Evolutionary conservation across 2,888 invertebrate species (phyloP), one percentile per base, ranked within the genome.

Genomic region (Bimastos eiseni): DNA sequence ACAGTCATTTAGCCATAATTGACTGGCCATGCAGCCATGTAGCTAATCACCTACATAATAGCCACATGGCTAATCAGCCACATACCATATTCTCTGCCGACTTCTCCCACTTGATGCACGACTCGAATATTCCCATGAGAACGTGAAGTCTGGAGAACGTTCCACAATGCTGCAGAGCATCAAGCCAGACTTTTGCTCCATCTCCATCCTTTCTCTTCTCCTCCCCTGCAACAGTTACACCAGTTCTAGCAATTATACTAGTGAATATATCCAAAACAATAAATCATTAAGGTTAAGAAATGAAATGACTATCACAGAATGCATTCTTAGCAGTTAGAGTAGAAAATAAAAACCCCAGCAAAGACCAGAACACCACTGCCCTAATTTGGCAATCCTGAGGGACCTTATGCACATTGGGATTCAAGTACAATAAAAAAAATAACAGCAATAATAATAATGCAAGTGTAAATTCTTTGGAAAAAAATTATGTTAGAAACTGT

Each of bases 51-150:
- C 8, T 17, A n/a, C n/a, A 30, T 2, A 17, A 5, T 17, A 70
- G 70, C 11, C 70, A n/a, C 30, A 70, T 6, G 8, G n/a, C 30
- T 4, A 70, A 70, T 70, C n/a, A 30, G n/a, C 37, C 36, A 93
- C 95, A 93, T 92, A 95, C 95, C 90, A 95, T 95, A 93, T 95
- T 94, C 89, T 95, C 95, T 70, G 95, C 94, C 3, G 95, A 95
- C 90, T 95, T 95, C 91, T 95, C 95, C 95, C 95, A 95, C 92
- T 94, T 94, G 91, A 95, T 94, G 91, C 95, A 94, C 6, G 94
- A 93, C 89, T 95, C 95, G 37, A 95, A 92, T 91, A 95, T 94
- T 24, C 94, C 94, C 34, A 95, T 93, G 13, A 95, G 93, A 15
- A 95, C 94, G 91, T 95, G 95, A 36, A 95, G 93, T 2, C 95